phyloP scores from a whole-genome alignment of 2,797 vertebrate genomes.

The Adrianichthys oophorus region DNA sequence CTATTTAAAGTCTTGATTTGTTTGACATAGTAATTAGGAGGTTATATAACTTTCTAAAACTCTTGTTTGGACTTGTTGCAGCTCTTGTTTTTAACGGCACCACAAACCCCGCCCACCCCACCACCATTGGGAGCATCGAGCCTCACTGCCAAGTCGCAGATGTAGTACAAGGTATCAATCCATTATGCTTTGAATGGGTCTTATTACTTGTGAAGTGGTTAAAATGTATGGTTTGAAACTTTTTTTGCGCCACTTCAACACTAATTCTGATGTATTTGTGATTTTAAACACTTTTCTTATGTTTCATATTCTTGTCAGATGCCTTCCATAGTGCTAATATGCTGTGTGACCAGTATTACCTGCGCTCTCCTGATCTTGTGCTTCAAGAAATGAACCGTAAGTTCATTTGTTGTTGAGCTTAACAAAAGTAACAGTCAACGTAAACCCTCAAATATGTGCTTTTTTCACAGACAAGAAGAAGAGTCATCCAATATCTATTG shows the following conservation, averaged over 20 bases:
- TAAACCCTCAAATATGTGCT: too few species aligned
- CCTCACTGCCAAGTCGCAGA: slow-evolving; percentile 85
- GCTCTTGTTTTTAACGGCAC: slow-evolving; percentile 90
- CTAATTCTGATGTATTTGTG: neutral
- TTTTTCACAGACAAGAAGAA: slow-evolving; percentile 71
- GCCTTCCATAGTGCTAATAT: slow-evolving; percentile 92
- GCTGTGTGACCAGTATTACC: slow-evolving; percentile 93
- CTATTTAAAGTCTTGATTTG: neutral
- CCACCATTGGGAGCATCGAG: slow-evolving; percentile 93
- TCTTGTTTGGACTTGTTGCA: slow-evolving; percentile 40
- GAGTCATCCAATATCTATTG: slow-evolving; percentile 83
- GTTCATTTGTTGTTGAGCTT: slow-evolving; percentile 23
- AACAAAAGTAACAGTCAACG: too few species aligned
- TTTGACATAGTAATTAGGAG: neutral
- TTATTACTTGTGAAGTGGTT: neutral
- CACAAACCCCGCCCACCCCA: slow-evolving; percentile 91
- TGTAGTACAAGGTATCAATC: slow-evolving; percentile 85
- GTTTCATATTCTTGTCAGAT: slow-evolving; percentile 67
- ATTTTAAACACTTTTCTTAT: neutral
- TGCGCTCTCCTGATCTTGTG: slow-evolving; percentile 85
- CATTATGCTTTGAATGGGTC: neutral
- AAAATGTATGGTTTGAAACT: neutral
- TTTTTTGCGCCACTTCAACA: neutral
- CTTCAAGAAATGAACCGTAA: slow-evolving; percentile 88
- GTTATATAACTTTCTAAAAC: too few species aligned